Base-by-base conservation (phyloP, 64 coral and sea anemone genomes). In the Pocillopora damicornis region DNA sequence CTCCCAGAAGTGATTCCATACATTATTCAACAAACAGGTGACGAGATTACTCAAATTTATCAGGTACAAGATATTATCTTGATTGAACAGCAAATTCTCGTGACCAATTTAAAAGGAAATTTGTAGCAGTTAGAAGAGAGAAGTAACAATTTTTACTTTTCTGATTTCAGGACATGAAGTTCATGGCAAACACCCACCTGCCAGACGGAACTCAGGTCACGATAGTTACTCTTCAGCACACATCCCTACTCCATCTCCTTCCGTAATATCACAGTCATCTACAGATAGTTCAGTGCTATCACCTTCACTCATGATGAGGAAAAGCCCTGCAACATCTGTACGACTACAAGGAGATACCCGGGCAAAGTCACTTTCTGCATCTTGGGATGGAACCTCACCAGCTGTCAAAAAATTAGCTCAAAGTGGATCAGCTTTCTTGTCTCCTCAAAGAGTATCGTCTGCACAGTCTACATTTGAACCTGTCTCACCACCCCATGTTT, bases 381-480 rank as follows among this genome's bases (percentile, higher is more conserved):
- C 81, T 72, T 72, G 81, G 81, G 81, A 85, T 22, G 72, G 68
- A 42, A 57, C 64, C 23, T 9, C 79, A 26, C 18, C 42, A 35
- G 60, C 18, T 18, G 82, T 12, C 38, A 64, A 93, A 30, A 89
- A 88, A 69, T 78, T 75, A 66, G 51, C 82, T 75, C 87, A 67
- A 16, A 80, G 86, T 89, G 88, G 60, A 18, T 77, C 61, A 26
- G n/a, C 73, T 1, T 93, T 85, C 12, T 71, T 93, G 87, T 93
- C 91, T n/a, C 87, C 91, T 45, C 80, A 88, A 83, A 93, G 91
- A 67, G 77, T 79, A 17, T 64, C 94, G 57, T 96, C 91, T 25
- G 69, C 80, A 75, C 80, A 85, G 77, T 81, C 79, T 86, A 74
- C 90, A 4, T 99, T 99, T 93, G 97, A 99, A 76, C 97, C 97